Conservation (phyloP, 2,797 vertebrate species). For the Cygnus olor region DNA sequence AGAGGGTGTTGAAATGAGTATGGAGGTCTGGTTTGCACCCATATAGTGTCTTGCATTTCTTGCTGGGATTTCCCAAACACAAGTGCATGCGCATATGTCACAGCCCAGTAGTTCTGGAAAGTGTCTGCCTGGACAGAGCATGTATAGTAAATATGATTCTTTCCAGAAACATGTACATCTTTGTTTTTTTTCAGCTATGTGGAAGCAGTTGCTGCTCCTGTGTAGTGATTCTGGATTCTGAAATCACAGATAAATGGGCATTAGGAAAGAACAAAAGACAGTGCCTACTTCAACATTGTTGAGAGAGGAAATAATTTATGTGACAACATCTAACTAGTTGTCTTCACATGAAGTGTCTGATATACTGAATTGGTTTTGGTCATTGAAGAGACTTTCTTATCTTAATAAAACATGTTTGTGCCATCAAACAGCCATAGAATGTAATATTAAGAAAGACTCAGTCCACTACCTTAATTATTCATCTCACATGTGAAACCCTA, state of each 20-base stretch:
- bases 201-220: neutral
- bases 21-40: neutral
- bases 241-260: neutral
- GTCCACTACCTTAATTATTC: neutral
- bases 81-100: accelerated
- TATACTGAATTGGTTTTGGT: neutral
- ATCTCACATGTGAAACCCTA: neutral
- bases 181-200: neutral
- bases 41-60: neutral
- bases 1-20: neutral
- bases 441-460: neutral
- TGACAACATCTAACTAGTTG: neutral
- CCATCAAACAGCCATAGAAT: neutral
- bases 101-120: neutral
- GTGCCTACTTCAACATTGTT: neutral
- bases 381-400: neutral
- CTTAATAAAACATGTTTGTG: neutral
- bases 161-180: neutral
- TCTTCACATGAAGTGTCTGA: neutral
- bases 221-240: neutral
- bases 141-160: neutral
- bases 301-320: neutral
- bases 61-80: neutral
- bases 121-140: neutral
- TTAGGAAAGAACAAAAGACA: neutral